Base-by-base conservation (phyloP, 2,113 vertebrate genomes). In the Ornithorhynchus anatinus region DNA sequence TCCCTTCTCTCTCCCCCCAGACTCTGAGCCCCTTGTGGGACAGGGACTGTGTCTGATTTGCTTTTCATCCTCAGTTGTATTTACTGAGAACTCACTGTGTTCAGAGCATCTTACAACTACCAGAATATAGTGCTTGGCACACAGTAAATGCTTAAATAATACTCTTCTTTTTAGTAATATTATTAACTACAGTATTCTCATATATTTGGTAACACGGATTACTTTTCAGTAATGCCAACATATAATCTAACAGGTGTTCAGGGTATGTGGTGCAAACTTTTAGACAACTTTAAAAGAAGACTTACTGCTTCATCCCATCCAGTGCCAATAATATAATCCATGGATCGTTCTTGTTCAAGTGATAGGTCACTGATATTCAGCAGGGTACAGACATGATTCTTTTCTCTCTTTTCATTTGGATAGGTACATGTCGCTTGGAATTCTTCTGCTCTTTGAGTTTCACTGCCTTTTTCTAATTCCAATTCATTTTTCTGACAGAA, bases 281-380 rank as follows among this genome's bases (percentile, higher is more conserved):
- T 27, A 31, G 25, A 31, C 19, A 39, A 15, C 27, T 9, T 33
- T 33, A 43, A 32, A 48, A 51, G 19, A 42, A 74, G 38, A 89
- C 96, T 95, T 69, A 97, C 96, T 20, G 94, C 93, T 60, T 95
- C 93, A 48, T 96, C 94, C 95, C 91, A 93, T 32, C 92, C 93
- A 16, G 87, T 84, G 57, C 88, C 84, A 22, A 80, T 79, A 2
- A 56, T 43, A 65, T 64, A 80, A 45, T 93, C 88, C 6, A 38
- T 1, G 64, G 67, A 69, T 85, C 82, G 47, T 17, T 94, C 93
- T 33, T 85, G 88, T 25, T 86, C 48, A 20, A 72, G 47, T 1
- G 52, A 68, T 32, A 94, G 84, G 50, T 94, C 93, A 17, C 95
- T 96, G 59, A 95, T 72, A 5, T 86, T 82, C 16, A 95, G 75